Conservation (phyloP, 2,888 invertebrate genomes). For the Cryptosula pallasiana region DNA sequence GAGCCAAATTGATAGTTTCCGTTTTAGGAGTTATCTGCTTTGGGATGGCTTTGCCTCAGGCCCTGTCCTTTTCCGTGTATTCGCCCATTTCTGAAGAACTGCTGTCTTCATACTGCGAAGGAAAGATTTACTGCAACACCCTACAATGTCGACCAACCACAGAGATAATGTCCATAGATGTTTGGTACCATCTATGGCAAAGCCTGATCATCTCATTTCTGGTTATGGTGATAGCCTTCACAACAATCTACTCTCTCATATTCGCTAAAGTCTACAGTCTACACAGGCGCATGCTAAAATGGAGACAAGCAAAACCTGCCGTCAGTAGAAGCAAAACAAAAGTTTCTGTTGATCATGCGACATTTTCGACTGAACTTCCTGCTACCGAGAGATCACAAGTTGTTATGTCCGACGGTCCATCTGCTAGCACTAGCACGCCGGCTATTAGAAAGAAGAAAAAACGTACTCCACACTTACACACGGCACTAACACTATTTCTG, state of each 20-base stretch:
- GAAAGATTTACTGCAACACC: constrained; percentile 32
- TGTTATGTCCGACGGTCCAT: background rate
- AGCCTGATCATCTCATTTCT: constrained; percentile 22
- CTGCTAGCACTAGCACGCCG: background rate
- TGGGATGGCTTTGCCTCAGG: constrained; percentile 34
- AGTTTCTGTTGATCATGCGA: constrained; percentile 18
- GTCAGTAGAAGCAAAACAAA: background rate
- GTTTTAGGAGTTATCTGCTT: constrained; percentile 31
- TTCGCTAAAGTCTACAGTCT: constrained; percentile 14
- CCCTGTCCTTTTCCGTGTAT: constrained; percentile 32
- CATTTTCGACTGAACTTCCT: constrained; percentile 5
- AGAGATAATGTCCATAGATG: constrained; percentile 5
- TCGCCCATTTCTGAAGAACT: background rate
- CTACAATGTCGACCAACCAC: constrained; percentile 28
- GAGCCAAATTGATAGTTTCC: constrained; percentile 31
- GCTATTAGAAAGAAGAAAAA: background rate
- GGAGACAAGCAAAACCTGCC: background rate
- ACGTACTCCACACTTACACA: constrained; percentile 32
- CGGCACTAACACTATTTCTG: constrained; percentile 37
- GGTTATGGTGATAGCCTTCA: constrained; percentile 5
- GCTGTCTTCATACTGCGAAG: constrained; percentile 29
- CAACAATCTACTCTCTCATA: constrained; percentile 23
- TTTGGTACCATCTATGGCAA: constrained; percentile 24
- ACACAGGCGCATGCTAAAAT: background rate
- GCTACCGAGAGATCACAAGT: background rate